Evolutionary conservation across 2,888 invertebrate genomes (phyloP), one percentile per base, ranked within the genome.

Genomic region (Chalcis sispes): DNA sequence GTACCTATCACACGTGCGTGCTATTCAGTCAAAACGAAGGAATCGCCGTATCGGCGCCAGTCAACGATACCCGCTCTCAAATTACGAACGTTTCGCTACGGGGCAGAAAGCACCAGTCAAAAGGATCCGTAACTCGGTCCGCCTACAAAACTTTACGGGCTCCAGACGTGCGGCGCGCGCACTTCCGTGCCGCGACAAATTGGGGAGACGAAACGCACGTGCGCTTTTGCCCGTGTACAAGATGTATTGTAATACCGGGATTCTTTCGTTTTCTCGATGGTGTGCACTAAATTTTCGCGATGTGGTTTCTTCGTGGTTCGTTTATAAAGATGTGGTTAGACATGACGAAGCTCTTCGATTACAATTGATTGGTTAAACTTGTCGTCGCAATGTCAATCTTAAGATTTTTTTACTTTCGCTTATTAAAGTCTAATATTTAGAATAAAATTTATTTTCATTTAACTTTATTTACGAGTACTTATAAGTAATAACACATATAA

Each of bases 41-140:
- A 61, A 72, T 76, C 15, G 62, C 23, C 66, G 65, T 42, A 13
- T 65, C 77, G 77, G 73, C 77, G 77, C 77, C 73, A 77, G 77
- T 69, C 64, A 72, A 18, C 72, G 76, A 72, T 67, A 67, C 8
- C 54, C 18, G 32, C 69, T 46, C 72, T 69, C 72, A 48, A 1
- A 56, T 73, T 69, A 58, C 72, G 3, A 20, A 50, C 20, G 4
- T 50, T 1, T 18, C 2, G 7, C 1, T 27, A 0, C 40, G 5
- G 59, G 52, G 40, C 50, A 65, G 65, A 65, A 65, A 59, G 66
- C 50, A 66, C 25, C 18, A 15, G 48, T 46, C 46, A 40, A 65
- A 58, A 23, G 23, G 13, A 48, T 40, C 62, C 20, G 29, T 29
- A 10, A 25, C 66, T 2, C 20, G 29, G 69, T 32, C 69, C 54